Evolutionary conservation across 2,113 vertebrate species (phyloP), one percentile per base, ranked within the genome.

Genomic region (Pycnonotus jocosus): DNA sequence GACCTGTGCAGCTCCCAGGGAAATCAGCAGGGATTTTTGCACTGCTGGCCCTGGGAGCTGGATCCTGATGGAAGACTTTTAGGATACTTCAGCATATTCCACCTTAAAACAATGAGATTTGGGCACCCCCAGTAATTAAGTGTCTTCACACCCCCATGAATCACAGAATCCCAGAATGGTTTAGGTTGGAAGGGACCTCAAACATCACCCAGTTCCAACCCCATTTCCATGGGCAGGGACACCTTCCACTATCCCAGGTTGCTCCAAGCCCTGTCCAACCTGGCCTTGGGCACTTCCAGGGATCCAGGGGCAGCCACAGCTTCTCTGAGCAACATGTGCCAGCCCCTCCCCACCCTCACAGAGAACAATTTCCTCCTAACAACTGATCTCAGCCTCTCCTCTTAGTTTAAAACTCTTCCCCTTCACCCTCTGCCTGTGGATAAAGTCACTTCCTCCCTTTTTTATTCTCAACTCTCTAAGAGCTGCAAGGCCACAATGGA

Each of bases 231-330:
- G 22, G 15, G 40, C 47, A 61, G 40, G 30, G 16, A 37, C 40
- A 33, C 1, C 5, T 81, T 1, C 7, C 40, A 37, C 13, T 2
- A 0, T 6, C 19, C 27, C 54, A 22, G 54, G 4, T 0, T 31
- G 13, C 15, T 54, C 40, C 30, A 38, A 50, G 20, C 12, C 28
- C n/a, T 0, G 0, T 44, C 71, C 73, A 85, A 0, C 53, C 66
- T 42, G 60, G 22, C 25, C 47, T 74, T 6, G 54, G 53, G 2
- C 30, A 60, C 3, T 61, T 1, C 35, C 60, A 91, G 31, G 12
- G 38, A 40, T 73, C 35, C 65, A 71, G 66, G 30, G 6, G 6
- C 51, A 80, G 60, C 47, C 60, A 20, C 74, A 73, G 13, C 25
- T 66, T 0, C 38, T 53, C 12, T 73, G 40, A 30, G 10, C 2